phyloP scores from a whole-genome alignment of 2,797 vertebrate species.

The Halcyon leucocephala region DNA sequence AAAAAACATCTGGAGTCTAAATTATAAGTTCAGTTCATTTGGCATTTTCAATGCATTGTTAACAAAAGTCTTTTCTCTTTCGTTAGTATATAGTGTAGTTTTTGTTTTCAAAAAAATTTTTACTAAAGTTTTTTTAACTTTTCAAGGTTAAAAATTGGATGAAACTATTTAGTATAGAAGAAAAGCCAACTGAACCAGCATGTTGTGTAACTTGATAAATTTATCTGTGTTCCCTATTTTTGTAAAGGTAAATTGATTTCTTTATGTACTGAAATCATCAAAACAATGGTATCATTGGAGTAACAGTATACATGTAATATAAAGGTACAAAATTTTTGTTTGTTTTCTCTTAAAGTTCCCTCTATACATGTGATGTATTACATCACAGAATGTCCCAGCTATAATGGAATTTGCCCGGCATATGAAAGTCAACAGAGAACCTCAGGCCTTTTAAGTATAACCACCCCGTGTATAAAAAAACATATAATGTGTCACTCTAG shows the following conservation, averaged over 20 bases:
- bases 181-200: background rate
- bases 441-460: background rate
- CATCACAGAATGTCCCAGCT: background rate
- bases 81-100: background rate
- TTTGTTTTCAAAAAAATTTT: conserved; percentile 4
- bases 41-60: conserved; percentile 35
- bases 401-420: background rate
- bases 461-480: background rate
- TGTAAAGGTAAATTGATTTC: background rate
- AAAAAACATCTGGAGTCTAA: conserved; percentile 53
- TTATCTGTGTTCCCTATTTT: background rate
- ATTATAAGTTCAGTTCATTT: conserved; percentile 52
- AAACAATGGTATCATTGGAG: background rate
- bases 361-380: background rate
- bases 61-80: conserved; percentile 52
- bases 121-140: too few species aligned
- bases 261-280: background rate
- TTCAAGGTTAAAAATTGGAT: background rate
- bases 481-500: background rate
- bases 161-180: conserved; percentile 24
- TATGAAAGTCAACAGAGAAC: background rate
- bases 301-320: accelerated
- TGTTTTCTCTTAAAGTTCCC: background rate
- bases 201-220: background rate
- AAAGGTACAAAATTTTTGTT: background rate